Evolutionary conservation across 2,113 vertebrate genomes (phyloP), one percentile per base, ranked within the genome.

Genomic region (Oplegnathus fasciatus): DNA sequence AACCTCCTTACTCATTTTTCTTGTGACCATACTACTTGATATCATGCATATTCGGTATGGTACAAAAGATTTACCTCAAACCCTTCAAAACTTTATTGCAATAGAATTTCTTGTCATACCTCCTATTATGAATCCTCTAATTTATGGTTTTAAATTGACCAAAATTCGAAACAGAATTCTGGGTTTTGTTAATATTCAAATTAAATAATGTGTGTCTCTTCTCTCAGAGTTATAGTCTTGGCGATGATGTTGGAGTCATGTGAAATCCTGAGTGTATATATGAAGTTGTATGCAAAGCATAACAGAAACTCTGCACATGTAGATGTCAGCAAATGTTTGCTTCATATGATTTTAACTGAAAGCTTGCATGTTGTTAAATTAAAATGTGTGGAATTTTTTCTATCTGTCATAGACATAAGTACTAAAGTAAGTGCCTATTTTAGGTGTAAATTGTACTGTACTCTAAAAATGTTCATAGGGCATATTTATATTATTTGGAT

Each of bases 121-220:
- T 60, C 93, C 91, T 0, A 2, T 93, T 3, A 48, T 93, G 40
- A 94, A 94, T 78, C 92, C 91, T n/a, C 64, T 94, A 2, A 90
- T 90, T 34, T 94, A 92, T 75, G 92, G 92, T 20, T 78, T 92
- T 5, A 92, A 92, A 48, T 8, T 90, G 50, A 71, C 74, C 0
- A 89, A 91, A 76, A 57, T 92, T 55, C 48, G 60, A 0, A 79
- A 54, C n/a, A 85, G 15, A 64, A 46, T 92, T 57, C 1, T 75
- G 13, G 1, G 15, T 28, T 14, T 26, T 14, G 1, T 30, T 60
- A 50, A 20, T 2, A 20, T 50, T 50, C 2, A 50, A 8, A 50
- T 8, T 2, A 50, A 17, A 26, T 66, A 44, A 26, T 17, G 8
- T 66, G 24, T 26, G 14, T 24, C 20, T 22, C 8, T 61, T 18